phyloP scores from a whole-genome alignment of 2,113 vertebrate species.

The Eulacestoma nigropectus region DNA sequence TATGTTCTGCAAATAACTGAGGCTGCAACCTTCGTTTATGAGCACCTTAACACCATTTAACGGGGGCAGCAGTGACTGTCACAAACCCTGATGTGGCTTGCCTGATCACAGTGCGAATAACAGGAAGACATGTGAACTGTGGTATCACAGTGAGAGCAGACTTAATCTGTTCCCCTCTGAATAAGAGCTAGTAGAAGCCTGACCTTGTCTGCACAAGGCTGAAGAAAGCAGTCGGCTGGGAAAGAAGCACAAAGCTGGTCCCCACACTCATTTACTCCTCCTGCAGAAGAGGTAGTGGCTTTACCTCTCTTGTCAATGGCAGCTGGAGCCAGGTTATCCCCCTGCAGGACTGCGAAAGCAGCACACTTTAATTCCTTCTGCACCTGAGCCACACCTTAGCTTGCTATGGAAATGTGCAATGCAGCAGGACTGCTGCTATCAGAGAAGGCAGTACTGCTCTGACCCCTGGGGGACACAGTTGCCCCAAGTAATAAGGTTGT shows the following conservation, averaged over 20 bases:
- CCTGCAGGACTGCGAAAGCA: not conserved
- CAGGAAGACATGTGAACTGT: not conserved
- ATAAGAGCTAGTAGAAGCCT: not conserved
- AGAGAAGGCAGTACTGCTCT: not conserved
- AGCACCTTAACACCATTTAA: not conserved
- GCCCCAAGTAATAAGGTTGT: not conserved
- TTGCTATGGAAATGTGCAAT: not conserved
- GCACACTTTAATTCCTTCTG: not conserved
- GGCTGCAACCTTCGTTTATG: not conserved
- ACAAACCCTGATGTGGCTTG: not conserved
- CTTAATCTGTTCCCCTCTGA: not conserved
- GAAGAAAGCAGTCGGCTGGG: not conserved
- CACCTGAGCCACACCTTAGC: not conserved
- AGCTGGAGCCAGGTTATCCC: not conserved
- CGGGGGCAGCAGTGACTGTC: not conserved
- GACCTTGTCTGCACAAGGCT: not conserved
- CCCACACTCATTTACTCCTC: not conserved
- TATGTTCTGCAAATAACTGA: not conserved
- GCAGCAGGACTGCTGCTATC: not conserved
- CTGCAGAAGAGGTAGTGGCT: not conserved
- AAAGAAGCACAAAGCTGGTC: not conserved
- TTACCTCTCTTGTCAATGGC: not conserved
- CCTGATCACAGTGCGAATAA: fast-evolving
- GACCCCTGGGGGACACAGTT: not conserved
- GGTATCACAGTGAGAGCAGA: not conserved